phyloP scores from a whole-genome alignment of 2,888 invertebrate species.

The Sialis lutaria region DNA sequence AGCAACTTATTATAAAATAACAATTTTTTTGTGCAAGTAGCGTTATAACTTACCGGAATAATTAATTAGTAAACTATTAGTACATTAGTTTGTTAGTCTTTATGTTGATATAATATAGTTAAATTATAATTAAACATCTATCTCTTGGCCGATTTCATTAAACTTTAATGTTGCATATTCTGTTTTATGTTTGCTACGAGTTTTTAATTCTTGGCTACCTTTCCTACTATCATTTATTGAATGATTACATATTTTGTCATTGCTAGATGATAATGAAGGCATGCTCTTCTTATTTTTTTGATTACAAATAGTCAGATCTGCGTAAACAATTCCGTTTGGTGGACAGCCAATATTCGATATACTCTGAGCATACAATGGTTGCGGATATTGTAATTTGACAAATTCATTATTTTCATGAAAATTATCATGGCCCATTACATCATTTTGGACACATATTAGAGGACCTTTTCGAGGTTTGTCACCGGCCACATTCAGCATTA shows the following conservation, averaged over 20 bases:
- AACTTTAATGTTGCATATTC: slow-evolving; percentile 48
- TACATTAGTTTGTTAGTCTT: not conserved
- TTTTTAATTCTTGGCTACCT: slow-evolving; percentile 18
- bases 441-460: slow-evolving; percentile 5
- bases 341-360: slow-evolving; percentile 7
- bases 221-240: slow-evolving; percentile 5
- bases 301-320: slow-evolving; percentile 27
- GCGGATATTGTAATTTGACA: slow-evolving; percentile 26
- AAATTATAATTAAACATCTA: slow-evolving; percentile 32
- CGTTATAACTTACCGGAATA: not conserved
- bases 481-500: not conserved
- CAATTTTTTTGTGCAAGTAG: not conserved
- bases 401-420: slow-evolving; percentile 22
- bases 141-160: slow-evolving; percentile 47
- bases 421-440: slow-evolving; percentile 10
- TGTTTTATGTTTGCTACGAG: slow-evolving; percentile 25
- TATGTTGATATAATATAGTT: not conserved
- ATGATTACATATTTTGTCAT: slow-evolving; percentile 10
- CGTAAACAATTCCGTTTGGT: slow-evolving; percentile 26
- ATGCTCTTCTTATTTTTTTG: slow-evolving; percentile 15
- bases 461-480: slow-evolving; percentile 5
- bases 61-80: not conserved
- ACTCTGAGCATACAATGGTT: slow-evolving; percentile 19
- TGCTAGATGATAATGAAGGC: slow-evolving; percentile 5
- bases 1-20: slow-evolving; percentile 1